phyloP scores from a whole-genome alignment of 2,797 vertebrate genomes.

The Micromesistius poutassou region DNA sequence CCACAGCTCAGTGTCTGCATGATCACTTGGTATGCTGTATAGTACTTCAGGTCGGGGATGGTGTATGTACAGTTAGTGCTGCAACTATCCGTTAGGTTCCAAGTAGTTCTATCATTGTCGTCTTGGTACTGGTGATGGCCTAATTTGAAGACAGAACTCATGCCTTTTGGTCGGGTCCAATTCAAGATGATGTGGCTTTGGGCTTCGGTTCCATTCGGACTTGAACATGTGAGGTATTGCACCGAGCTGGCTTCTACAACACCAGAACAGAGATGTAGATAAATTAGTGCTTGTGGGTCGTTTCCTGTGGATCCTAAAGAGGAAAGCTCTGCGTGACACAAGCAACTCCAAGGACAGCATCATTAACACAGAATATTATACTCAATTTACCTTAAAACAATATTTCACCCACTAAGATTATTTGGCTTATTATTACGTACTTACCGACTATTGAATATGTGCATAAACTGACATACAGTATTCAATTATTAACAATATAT shows the following conservation, averaged over 20 bases:
- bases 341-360: background rate
- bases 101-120: background rate
- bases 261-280: background rate
- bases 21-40: constrained; percentile 18
- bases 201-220: constrained; percentile 31
- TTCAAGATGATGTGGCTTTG: constrained; percentile 37
- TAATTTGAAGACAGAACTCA: constrained; percentile 22
- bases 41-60: constrained; percentile 44
- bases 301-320: background rate
- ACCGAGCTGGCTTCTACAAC: constrained; percentile 59
- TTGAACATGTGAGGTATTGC: fast-evolving
- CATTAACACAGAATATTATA: too few species aligned
- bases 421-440: too few species aligned
- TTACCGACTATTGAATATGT: background rate
- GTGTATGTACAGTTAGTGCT: constrained; percentile 10
- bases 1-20: constrained; percentile 67
- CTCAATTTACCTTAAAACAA: too few species aligned
- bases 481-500: background rate
- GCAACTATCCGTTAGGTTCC: fast-evolving
- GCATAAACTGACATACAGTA: background rate
- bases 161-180: constrained; percentile 45
- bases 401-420: too few species aligned
- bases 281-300: background rate
- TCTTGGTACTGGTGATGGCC: background rate
- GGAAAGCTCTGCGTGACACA: background rate